Evolutionary conservation across 2,888 invertebrate species (phyloP), one percentile per base, ranked within the genome.

Genomic region (Eurois occulta): DNA sequence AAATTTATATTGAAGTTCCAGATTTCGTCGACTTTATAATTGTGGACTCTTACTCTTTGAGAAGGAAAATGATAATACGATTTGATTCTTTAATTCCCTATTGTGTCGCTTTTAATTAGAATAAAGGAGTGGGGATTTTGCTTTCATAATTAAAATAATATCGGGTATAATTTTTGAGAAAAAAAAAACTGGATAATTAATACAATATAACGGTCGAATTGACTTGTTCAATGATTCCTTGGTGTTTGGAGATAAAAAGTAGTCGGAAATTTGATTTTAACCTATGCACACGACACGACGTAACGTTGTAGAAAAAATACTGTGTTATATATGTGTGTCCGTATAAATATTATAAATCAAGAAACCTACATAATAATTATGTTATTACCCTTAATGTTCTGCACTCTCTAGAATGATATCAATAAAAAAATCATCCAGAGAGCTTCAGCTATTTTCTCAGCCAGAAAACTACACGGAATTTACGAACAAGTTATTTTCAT

Each of bases 1-100:
- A 41, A 80, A 65, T 69, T 55, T 66, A 72, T 35, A n/a, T 28
- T 41, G 6, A 81, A 69, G 72, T 78, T 77, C 60, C 78, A 21
- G 5, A 35, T 81, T 81, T 46, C 60, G 16, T n/a, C 3, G 3
- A 69, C 28, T 58, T 81, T 43, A 58, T 35, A 1, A 71, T 62
- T 21, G 41, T 28, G 7, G 55, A 46, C 24, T 43, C 16, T 66
- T 46, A 55, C 62, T 58, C 10, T 32, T 55, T 68, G 18, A 5
- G 11, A n/a, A 35, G 4, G 48, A 68, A 62, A 81, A 77, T 69
- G 64, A 38, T 10, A 62, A 10, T 77, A 52, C 52, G 32, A 81
- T 60, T 77, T 64, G 35, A 71, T 67, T 28, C 43, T 65, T 77
- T 68, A 24, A 76, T 71, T 43, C 43, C 55, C 55, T 32, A 74